Evolutionary conservation across 1,140 invertebrate genomes (phyloP).

Genomic region (Rhagoletis pomonella): DNA sequence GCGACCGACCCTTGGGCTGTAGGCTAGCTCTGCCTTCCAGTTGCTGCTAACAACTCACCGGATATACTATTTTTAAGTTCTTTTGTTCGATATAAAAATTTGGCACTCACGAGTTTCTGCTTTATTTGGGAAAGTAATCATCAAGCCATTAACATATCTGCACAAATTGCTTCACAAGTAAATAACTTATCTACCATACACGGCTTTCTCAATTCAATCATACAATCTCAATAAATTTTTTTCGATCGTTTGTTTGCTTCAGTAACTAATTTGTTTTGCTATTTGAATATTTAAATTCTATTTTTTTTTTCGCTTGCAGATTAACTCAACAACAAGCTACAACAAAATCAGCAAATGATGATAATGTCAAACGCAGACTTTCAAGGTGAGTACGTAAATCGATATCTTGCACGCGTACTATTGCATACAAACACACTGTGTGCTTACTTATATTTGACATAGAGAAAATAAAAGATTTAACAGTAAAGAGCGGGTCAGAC

Average conservation of each 20-base stretch:
- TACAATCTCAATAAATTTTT: not conserved
- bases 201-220: not conserved
- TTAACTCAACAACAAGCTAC: conserved; percentile 29
- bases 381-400: conserved; percentile 37
- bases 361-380: conserved; percentile 46
- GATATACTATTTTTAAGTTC: not conserved
- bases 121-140: not conserved
- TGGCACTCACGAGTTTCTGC: too few species aligned
- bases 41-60: not conserved
- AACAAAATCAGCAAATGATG: conserved; percentile 41
- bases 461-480: too few species aligned
- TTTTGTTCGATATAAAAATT: too few species aligned
- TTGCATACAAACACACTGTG: too few species aligned
- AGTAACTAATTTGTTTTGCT: not conserved
- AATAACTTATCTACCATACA: not conserved
- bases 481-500: too few species aligned
- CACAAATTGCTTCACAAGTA: not conserved
- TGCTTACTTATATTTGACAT: too few species aligned
- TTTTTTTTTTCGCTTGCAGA: conserved; percentile 1
- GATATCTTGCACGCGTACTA: not conserved
- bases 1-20: too few species aligned
- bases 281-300: not conserved
- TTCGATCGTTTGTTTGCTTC: not conserved
- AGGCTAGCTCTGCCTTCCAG: not conserved
- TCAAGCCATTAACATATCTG: not conserved